Evolutionary conservation across 2,888 invertebrate genomes (phyloP).

Genomic region (Leptopterna dolabrata): DNA sequence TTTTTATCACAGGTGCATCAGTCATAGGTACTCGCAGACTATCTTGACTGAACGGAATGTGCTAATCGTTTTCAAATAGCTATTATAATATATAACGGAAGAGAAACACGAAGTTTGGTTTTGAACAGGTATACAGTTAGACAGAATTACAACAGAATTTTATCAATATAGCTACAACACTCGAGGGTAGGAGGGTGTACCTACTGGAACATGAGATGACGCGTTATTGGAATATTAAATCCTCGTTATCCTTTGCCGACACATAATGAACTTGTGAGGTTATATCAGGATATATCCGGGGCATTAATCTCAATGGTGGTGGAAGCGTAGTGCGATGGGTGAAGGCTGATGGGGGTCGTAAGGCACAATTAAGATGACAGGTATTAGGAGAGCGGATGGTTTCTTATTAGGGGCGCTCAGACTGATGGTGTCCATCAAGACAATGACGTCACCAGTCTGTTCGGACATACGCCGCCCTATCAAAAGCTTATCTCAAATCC

Average conservation of each 20-base stretch:
- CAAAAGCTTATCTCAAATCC: not conserved
- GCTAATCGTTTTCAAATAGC: no score
- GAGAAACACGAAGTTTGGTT: no score
- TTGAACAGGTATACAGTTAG: no score
- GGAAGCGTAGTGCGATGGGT: not conserved
- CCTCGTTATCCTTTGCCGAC: conserved; percentile 29
- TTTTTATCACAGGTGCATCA: no score
- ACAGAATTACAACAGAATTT: no score
- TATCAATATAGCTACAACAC: no score
- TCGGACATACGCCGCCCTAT: not conserved
- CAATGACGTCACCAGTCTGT: conserved; percentile 11
- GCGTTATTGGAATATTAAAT: conserved; percentile 43
- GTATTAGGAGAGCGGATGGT: conserved; percentile 43
- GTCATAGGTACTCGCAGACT: no score
- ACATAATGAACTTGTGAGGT: conserved; percentile 47
- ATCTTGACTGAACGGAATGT: no score
- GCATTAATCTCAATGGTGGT: conserved; percentile 49
- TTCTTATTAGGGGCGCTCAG: conserved; percentile 48
- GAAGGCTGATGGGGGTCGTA: conserved; percentile 48
- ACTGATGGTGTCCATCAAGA: conserved; percentile 50
- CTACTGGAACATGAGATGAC: not conserved
- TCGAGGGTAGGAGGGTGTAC: not conserved
- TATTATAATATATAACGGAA: no score
- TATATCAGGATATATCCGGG: conserved; percentile 51
- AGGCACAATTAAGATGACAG: conserved; percentile 54